Base-by-base conservation (phyloP, 35 echinoderm and acorn worm genomes). In the Holothuria glaberrima region DNA sequence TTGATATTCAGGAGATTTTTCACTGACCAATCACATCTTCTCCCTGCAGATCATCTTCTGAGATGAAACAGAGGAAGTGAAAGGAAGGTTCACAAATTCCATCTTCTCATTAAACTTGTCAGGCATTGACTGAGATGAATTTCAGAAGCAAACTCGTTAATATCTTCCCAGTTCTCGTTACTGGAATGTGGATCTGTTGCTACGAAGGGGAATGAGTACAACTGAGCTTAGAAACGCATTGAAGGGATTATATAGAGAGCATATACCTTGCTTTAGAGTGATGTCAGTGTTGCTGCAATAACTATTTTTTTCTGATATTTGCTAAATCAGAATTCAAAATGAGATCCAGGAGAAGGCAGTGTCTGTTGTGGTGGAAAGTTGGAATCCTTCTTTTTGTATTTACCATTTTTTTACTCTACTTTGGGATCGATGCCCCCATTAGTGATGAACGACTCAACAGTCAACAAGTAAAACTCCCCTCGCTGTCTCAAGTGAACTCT, bases 111-210 rank as follows among this genome's bases (percentile, higher is more conserved):
- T 78, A 78, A 78, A 78, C 74, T 78, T 78, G 74, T 78, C 44
- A 48, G 74, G 74, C 74, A 78, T 52, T 48, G n/a, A 48, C 74
- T 6, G 19, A 78, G 74, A 50, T 78, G 44, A 78, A 78, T 78
- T 78, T 73, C 50, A 4, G 74, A 78, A 78, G 74, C 74, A 78
- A 78, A 78, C 38, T 78, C 27, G 74, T 78, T 52, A n/a, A n/a
- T n/a, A 69, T 27, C 31, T 48, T 19, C 25, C n/a, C 74, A 21
- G 21, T 17, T 48, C 44, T 78, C 29, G 5, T 78, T 6, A 38
- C 24, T 41, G 74, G 50, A 33, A 7, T 26, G 38, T 26, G 38
- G 10, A 41, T 78, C 44, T 48, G 44, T 35, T 45, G 74, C 33
- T 78, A 78, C 9, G 74, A 48, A 74, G 13, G 32, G 70, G 32